Percentiles rank a stretch among this genome's conserved stretches.
Evolutionary conservation across 2,797 vertebrate species (phyloP).

Genomic region (Dryobates pubescens): DNA sequence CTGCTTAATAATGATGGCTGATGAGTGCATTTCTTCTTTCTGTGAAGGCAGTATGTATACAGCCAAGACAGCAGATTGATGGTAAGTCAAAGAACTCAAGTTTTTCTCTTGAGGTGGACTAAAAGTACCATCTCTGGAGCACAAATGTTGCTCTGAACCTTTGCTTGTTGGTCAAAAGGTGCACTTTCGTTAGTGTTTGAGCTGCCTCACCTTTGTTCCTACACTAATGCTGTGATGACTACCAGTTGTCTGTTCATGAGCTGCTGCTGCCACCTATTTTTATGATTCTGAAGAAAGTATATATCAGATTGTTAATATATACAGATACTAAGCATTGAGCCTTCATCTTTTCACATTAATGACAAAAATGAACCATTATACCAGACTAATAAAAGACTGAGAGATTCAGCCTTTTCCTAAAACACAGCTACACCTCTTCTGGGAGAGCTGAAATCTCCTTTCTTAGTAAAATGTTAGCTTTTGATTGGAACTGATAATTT

Average conservation of each 20-base stretch:
- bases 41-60: background rate
- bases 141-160: background rate
- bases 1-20: background rate
- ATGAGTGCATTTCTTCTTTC: background rate
- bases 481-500: background rate
- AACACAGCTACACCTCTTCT: background rate
- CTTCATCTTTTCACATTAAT: background rate
- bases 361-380: background rate
- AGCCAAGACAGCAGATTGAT: background rate
- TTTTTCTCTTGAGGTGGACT: background rate
- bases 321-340: background rate
- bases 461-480: background rate
- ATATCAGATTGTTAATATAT: background rate
- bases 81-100: background rate
- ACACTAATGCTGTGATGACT: background rate
- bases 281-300: background rate
- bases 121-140: background rate
- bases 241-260: background rate
- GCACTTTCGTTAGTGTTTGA: fast-evolving
- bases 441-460: background rate
- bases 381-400: background rate
- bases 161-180: background rate
- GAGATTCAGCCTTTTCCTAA: background rate
- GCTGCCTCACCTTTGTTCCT: background rate
- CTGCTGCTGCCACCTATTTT: conserved; percentile 18